phyloP scores from a whole-genome alignment of 2,113 vertebrate species.

The Nothobranchius furzeri region DNA sequence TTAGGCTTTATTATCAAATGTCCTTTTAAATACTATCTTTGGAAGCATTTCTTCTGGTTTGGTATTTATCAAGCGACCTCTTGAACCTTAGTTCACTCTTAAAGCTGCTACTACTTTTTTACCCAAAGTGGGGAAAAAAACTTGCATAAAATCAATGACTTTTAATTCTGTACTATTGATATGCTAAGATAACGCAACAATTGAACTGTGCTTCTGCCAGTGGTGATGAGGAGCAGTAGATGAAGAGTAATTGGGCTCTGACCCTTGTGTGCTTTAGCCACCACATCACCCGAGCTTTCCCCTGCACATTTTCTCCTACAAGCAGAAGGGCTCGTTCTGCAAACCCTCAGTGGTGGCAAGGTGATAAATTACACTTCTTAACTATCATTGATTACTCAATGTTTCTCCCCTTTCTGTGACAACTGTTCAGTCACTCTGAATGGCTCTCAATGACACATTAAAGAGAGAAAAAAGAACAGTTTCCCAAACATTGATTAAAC shows the following conservation, averaged over 20 bases:
- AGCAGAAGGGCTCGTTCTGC: slow-evolving; percentile 78
- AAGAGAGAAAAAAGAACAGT: slow-evolving; percentile 79
- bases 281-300: slow-evolving; percentile 59
- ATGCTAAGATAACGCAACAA: slow-evolving; percentile 77
- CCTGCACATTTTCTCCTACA: slow-evolving; percentile 53
- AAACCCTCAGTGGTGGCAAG: slow-evolving; percentile 89
- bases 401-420: slow-evolving; percentile 89
- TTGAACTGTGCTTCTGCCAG: slow-evolving; percentile 76
- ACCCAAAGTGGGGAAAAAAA: slow-evolving; percentile 42
- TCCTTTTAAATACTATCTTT: slow-evolving; percentile 2
- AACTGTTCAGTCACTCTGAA: slow-evolving; percentile 94
- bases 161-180: slow-evolving; percentile 79
- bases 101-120: slow-evolving; percentile 42
- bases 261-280: slow-evolving; percentile 66
- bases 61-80: slow-evolving; percentile 14
- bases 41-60: slow-evolving; percentile 10
- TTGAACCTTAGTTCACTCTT: slow-evolving; percentile 34
- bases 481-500: slow-evolving; percentile 78
- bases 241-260: slow-evolving; percentile 83
- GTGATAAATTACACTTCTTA: slow-evolving; percentile 99
- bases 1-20: not conserved
- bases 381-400: slow-evolving; percentile 95
- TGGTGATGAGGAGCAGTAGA: slow-evolving; percentile 75
- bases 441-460: slow-evolving; percentile 90
- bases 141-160: slow-evolving; percentile 75